Evolutionary conservation across 2,797 vertebrate genomes (phyloP).

Genomic region (Tragopan temminckii): DNA sequence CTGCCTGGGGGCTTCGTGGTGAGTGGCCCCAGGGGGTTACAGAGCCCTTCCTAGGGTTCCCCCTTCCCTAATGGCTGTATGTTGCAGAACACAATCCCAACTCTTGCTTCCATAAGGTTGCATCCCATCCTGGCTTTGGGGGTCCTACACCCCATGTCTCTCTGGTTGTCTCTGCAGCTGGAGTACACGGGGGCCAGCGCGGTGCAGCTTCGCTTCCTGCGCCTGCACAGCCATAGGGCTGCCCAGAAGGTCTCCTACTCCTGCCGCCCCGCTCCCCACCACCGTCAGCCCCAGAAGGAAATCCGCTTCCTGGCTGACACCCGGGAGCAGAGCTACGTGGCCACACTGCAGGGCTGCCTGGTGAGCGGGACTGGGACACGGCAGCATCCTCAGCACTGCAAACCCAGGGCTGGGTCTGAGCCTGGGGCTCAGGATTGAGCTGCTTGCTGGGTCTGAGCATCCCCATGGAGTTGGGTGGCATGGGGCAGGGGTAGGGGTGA

Average conservation of each 20-base stretch:
- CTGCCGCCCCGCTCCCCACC: slow-evolving; percentile 78
- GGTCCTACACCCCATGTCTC: fast-evolving
- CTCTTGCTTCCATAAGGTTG: background rate
- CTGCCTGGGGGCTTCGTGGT: slow-evolving; percentile 86
- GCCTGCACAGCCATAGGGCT: slow-evolving; percentile 86
- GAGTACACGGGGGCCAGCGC: slow-evolving; percentile 84
- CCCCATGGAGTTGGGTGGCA: background rate
- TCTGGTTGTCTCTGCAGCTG: slow-evolving; percentile 75
- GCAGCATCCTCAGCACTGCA: fast-evolving
- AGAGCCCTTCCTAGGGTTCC: fast-evolving
- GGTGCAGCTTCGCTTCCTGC: slow-evolving; percentile 91
- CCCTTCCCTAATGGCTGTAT: background rate
- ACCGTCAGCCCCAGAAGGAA: slow-evolving; percentile 65
- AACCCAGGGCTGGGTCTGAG: fast-evolving
- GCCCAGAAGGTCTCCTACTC: slow-evolving; percentile 87
- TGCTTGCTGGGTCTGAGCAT: fast-evolving
- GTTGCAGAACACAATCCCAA: fast-evolving
- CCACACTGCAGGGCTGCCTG: slow-evolving; percentile 85
- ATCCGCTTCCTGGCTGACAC: slow-evolving; percentile 88
- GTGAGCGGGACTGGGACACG: slow-evolving; percentile 55
- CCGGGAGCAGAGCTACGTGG: slow-evolving; percentile 84
- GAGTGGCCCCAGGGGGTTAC: background rate
- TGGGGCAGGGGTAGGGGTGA: fast-evolving
- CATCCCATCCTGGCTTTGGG: fast-evolving
- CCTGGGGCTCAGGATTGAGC: background rate